Conservation (phyloP, 1,140 invertebrate genomes). For the Coenobita brevimanus region DNA sequence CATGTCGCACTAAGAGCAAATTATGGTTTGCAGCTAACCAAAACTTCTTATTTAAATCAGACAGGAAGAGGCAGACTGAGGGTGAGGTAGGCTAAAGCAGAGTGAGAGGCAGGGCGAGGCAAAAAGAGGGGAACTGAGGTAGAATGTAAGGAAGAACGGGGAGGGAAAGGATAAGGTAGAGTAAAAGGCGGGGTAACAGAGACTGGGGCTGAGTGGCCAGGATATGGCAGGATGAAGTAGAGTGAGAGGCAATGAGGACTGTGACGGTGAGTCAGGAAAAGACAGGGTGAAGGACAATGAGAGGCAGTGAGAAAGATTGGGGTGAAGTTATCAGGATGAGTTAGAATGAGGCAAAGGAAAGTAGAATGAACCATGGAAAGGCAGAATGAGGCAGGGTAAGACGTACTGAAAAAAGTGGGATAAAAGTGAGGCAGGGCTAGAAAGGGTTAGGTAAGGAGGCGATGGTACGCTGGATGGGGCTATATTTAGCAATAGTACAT, state of each 20-base stretch:
- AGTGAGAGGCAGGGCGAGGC: not conserved
- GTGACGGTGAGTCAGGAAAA: not conserved
- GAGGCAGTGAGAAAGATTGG: not conserved
- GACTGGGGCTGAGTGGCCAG: not conserved
- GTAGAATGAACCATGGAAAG: too few relatives aligned
- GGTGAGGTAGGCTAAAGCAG: too few relatives aligned
- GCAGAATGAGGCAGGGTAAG: not conserved
- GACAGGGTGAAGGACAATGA: not conserved
- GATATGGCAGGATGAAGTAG: not conserved
- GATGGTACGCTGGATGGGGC: not conserved
- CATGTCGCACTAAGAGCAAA: too few relatives aligned
- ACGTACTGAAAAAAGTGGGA: not conserved
- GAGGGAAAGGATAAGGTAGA: not conserved
- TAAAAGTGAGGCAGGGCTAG: not conserved
- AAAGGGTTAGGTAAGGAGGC: not conserved
- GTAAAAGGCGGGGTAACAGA: not conserved
- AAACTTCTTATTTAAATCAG: too few relatives aligned
- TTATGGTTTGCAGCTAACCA: too few relatives aligned
- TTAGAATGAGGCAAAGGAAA: too few relatives aligned
- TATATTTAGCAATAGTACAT: too few relatives aligned
- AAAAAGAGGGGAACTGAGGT: not conserved
- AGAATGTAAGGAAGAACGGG: not conserved
- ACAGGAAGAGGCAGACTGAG: too few relatives aligned
- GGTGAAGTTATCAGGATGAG: too few relatives aligned
- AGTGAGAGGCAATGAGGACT: not conserved